phyloP scores from a whole-genome alignment of 2,113 vertebrate genomes.

The Phyllostomus hastatus region DNA sequence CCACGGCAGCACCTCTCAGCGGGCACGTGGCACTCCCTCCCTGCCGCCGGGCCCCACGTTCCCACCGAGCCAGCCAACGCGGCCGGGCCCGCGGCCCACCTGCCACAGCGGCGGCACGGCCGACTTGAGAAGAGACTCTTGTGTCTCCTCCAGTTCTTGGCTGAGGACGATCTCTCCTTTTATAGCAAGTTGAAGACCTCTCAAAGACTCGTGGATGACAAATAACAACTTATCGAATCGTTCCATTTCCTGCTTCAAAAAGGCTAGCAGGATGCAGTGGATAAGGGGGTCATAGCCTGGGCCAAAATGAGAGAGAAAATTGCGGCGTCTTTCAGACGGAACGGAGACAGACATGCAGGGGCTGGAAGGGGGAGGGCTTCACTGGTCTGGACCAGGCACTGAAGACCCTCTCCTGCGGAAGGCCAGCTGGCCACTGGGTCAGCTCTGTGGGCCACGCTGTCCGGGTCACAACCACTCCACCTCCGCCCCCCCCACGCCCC shows the following conservation, averaged over 20 bases:
- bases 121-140: constrained; percentile 50
- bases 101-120: constrained; percentile 74
- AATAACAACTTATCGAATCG: constrained; percentile 75
- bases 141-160: constrained; percentile 68
- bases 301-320: neutral
- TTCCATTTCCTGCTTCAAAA: constrained; percentile 76
- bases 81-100: constrained; percentile 38
- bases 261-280: constrained; percentile 67
- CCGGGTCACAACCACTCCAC: rapidly evolving
- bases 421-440: neutral
- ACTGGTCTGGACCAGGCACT: neutral
- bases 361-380: neutral
- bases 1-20: neutral
- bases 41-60: neutral
- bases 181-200: constrained; percentile 66
- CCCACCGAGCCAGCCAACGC: neutral
- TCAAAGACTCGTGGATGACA: constrained; percentile 73
- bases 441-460: neutral
- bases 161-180: constrained; percentile 74
- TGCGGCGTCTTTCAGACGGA: neutral
- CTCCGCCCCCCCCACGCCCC: too few relatives aligned
- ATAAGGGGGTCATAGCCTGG: constrained; percentile 69
- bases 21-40: rapidly evolving
- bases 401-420: neutral
- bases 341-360: neutral